A percentile compares a stretch with the other conserved stretches of the same genome.
Evolutionary conservation across 2,797 vertebrate species (phyloP).

Genomic region (Tiaroga cobitis): DNA sequence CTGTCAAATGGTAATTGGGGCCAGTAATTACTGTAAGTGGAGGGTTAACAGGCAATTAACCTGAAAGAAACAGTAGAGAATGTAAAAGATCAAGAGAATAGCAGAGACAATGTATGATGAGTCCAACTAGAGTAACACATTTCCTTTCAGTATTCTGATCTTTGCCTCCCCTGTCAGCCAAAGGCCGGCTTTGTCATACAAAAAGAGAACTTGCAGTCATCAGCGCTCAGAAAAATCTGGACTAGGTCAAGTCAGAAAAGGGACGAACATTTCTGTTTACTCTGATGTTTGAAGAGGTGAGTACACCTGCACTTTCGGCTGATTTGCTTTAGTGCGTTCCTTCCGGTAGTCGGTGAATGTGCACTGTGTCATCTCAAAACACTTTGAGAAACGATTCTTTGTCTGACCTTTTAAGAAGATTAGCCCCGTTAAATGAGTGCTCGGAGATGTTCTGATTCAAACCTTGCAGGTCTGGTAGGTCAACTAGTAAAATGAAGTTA

Average conservation of each 20-base stretch:
- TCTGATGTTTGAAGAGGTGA: constrained; percentile 32
- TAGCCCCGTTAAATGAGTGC: constrained; percentile 51
- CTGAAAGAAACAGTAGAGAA: constrained; percentile 56
- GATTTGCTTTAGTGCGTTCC: constrained; percentile 15
- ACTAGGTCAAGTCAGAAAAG: constrained; percentile 39
- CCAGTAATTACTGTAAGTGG: constrained; percentile 62
- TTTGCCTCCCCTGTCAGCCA: constrained; percentile 57
- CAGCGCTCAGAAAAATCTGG: constrained; percentile 39
- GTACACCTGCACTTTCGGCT: constrained; percentile 23
- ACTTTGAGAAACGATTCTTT: constrained; percentile 42
- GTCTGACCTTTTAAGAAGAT: constrained; percentile 59
- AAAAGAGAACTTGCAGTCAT: constrained; percentile 50
- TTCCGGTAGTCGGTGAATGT: constrained; percentile 16
- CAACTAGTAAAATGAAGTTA: constrained; percentile 39
- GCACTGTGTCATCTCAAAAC: constrained; percentile 46
- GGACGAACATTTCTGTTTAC: constrained; percentile 42
- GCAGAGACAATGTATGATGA: constrained; percentile 47
- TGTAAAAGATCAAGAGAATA: constrained; percentile 47
- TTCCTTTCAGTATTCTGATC: constrained; percentile 60
- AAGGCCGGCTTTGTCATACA: constrained; percentile 50
- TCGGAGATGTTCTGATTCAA: constrained; percentile 32
- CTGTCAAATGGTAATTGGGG: constrained; percentile 63
- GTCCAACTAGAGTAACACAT: constrained; percentile 52
- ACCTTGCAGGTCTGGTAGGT: constrained; percentile 37
- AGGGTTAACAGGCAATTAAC: constrained; percentile 65